Percentiles rank a stretch among this genome's conserved stretches.
Conservation (phyloP, 2,888 invertebrate species). For the Phaedon cochleariae region DNA sequence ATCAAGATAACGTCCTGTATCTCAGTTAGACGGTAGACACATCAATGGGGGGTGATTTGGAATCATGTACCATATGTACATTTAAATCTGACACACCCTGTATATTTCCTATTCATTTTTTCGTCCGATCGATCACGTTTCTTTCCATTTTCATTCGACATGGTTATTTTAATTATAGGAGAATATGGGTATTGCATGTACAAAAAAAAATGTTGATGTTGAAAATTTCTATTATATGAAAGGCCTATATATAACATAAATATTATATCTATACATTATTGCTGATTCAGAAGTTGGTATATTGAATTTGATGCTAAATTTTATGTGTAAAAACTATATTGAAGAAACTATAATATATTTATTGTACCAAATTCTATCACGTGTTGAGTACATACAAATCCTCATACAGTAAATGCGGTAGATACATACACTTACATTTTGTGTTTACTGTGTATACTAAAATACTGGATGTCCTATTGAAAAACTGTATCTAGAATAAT, state of each 20-base stretch:
- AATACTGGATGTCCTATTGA: too few species aligned
- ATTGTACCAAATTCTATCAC: neutral
- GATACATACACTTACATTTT: too few species aligned
- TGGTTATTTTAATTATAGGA: conserved; percentile 14
- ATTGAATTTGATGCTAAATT: conserved; percentile 14
- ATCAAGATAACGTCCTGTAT: too few species aligned
- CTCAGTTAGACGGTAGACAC: too few species aligned
- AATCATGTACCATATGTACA: too few species aligned
- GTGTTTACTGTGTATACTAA: too few species aligned
- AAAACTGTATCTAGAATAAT: too few species aligned
- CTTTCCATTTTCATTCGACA: conserved; percentile 16
- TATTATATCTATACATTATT: conserved; percentile 21
- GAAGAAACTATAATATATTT: too few species aligned
- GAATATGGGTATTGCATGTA: conserved; percentile 27
- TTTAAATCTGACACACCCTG: too few species aligned
- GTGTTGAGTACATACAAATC: too few species aligned
- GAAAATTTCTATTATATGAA: conserved; percentile 20
- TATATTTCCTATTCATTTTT: neutral
- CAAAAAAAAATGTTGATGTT: conserved; percentile 25
- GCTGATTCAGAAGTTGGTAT: conserved; percentile 20
- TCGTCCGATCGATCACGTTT: neutral
- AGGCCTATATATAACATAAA: conserved; percentile 16
- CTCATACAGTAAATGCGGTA: too few species aligned
- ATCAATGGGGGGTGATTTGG: too few species aligned
- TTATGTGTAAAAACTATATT: neutral